Evolutionary conservation across 2,113 vertebrate species (phyloP).

Genomic region (Natator depressus): DNA sequence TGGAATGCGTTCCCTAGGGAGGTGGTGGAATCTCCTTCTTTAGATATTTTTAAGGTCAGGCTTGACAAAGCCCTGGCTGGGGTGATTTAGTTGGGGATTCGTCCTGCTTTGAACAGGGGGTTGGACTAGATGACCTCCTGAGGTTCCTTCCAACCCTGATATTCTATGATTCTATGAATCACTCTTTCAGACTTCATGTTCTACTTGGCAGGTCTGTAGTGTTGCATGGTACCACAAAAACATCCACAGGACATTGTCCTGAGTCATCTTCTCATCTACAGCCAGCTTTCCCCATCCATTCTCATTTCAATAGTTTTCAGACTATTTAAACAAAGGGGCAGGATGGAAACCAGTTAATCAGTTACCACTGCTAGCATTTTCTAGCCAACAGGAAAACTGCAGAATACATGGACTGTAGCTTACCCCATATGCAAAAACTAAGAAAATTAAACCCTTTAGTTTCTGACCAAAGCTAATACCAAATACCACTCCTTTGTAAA

Average conservation of each 20-base stretch:
- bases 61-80: too few relatives aligned
- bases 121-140: too few relatives aligned
- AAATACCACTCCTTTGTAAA: not conserved
- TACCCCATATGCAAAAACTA: not conserved
- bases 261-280: not conserved
- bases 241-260: not conserved
- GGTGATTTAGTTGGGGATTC: too few relatives aligned
- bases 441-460: not conserved
- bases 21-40: too few relatives aligned
- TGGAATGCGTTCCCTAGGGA: too few relatives aligned
- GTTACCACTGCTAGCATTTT: not conserved
- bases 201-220: not conserved
- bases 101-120: too few relatives aligned
- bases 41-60: too few relatives aligned
- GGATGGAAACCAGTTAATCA: not conserved
- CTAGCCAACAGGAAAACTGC: not conserved
- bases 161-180: not conserved
- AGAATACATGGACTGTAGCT: not conserved
- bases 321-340: not conserved
- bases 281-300: not conserved
- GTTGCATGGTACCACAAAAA: not conserved
- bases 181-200: not conserved
- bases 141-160: too few relatives aligned
- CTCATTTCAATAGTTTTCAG: not conserved
- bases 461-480: not conserved